Evolutionary conservation across 1,140 invertebrate genomes (phyloP).

Genomic region (Cydia pomonella): DNA sequence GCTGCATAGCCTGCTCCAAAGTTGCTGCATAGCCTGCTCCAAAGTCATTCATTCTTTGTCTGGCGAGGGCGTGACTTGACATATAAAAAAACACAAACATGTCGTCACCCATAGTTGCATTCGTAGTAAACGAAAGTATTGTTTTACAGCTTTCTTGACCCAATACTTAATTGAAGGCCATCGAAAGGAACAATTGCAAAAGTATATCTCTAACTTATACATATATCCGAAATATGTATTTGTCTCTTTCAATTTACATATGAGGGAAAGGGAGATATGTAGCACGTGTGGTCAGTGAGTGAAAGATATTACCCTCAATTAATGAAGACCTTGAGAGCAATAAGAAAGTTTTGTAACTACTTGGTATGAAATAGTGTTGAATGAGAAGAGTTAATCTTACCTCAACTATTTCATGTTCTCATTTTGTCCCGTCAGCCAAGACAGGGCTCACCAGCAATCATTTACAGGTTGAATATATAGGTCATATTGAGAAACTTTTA

Average conservation of each 20-base stretch:
- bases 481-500: too few species aligned
- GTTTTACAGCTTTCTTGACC: constrained; percentile 25
- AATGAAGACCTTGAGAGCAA: neutral
- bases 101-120: neutral
- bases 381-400: neutral
- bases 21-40: too few species aligned
- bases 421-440: too few species aligned
- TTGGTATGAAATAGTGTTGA: neutral
- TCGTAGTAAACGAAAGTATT: neutral
- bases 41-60: too few species aligned
- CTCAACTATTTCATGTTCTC: too few species aligned
- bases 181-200: constrained; percentile 24
- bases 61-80: too few species aligned
- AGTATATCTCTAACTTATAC: constrained; percentile 2
- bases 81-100: neutral
- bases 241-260: neutral
- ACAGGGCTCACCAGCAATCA: too few species aligned
- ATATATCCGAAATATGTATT: neutral
- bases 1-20: too few species aligned
- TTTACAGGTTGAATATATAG: too few species aligned
- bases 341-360: constrained; percentile 13
- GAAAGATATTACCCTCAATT: constrained; percentile 4
- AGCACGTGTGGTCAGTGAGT: neutral
- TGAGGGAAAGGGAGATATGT: neutral
- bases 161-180: constrained; percentile 20